Base-by-base conservation (phyloP, 30 jellyfish, hydroid and myxozoan genomes). In the Aurelia aurita complex sp. Pacific region DNA sequence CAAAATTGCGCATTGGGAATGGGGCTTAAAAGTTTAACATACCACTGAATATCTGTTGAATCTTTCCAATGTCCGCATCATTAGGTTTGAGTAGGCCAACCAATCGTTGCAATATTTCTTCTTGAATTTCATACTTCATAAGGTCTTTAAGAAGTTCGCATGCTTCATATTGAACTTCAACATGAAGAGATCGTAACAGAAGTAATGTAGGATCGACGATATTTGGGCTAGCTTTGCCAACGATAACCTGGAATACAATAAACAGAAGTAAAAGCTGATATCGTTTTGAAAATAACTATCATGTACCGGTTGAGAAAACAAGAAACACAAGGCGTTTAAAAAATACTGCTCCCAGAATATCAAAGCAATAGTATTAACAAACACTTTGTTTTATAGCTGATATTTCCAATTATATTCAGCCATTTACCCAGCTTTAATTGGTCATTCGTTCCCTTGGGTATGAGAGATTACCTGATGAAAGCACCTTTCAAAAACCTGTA, bases 121-220 rank as follows among this genome's bases (percentile, higher is more conserved):
- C 69, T 72, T 62, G 67, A 1, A 91, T 77, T 6, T 91, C 92
- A 54, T 80, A 86, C 72, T 73, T 65, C 79, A 86, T 65, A 6
- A 91, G 91, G 74, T 84, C 85, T 64, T 64, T 91, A 87, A 91
- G 69, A 42, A 91, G 75, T 57, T 85, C 92, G 69, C 85, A 85
- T 10, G 91, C 98, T 64, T 91, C 98, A 38, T 80, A 85, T 38
- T 91, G 98, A 50, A 91, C 98, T 55, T 91, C 98, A 32, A 86
- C 89, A 60, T 91, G 98, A 64, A 91, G 64, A 12, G 98, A 91
- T 59, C 96, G 88, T 70, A 91, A 67, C 68, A 91, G 55, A 60
- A 74, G 19, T 59, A 91, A 64, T 46, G 95, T 35, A 35, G 96
- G 89, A 40, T 91, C 98, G 50, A 91, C 91, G 63, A 91, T 86